A percentile compares a stretch with the other conserved stretches of the same genome.
phyloP scores from a whole-genome alignment of 2,113 vertebrate genomes.

The Steatornis caripensis region DNA sequence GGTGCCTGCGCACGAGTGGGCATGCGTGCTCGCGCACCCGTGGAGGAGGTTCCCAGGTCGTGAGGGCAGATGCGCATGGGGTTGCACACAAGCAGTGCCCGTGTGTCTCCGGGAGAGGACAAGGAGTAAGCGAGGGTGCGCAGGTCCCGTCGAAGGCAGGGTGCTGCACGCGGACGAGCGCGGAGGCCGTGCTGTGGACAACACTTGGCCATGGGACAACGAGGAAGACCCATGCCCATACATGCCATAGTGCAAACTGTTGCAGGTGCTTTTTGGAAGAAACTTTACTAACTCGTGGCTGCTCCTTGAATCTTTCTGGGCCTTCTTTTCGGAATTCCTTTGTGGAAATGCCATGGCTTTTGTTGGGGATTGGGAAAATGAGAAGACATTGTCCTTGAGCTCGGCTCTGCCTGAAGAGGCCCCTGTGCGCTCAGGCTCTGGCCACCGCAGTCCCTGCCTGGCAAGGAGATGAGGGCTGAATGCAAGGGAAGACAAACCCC shows the following conservation, averaged over 20 bases:
- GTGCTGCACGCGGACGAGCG: not conserved
- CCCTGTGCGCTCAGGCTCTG: not conserved
- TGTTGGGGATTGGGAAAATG: not conserved
- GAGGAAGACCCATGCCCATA: not conserved
- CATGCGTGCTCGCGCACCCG: not conserved
- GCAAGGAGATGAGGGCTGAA: not conserved
- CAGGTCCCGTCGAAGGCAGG: not conserved
- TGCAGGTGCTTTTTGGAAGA: not conserved
- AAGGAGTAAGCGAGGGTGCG: not conserved
- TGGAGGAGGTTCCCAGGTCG: not conserved
- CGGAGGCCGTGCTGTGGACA: not conserved
- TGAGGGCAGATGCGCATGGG: not conserved
- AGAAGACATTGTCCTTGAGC: not conserved
- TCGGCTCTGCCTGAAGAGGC: not conserved
- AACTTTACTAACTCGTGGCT: not conserved
- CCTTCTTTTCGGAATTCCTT: not conserved
- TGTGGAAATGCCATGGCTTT: not conserved
- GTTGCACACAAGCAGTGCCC: not conserved
- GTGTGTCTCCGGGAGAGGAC: rapidly evolving
- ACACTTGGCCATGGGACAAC: rapidly evolving
- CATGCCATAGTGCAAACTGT: not conserved
- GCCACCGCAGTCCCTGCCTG: not conserved
- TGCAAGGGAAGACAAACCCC: not conserved
- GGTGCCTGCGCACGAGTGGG: not conserved
- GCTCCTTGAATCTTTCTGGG: not conserved